These are phyloP conservation scores for Trissonchulus latispiculum DNA, from an alignment of 2,888 invertebrate species.

Conservation along the genomic window DNA sequence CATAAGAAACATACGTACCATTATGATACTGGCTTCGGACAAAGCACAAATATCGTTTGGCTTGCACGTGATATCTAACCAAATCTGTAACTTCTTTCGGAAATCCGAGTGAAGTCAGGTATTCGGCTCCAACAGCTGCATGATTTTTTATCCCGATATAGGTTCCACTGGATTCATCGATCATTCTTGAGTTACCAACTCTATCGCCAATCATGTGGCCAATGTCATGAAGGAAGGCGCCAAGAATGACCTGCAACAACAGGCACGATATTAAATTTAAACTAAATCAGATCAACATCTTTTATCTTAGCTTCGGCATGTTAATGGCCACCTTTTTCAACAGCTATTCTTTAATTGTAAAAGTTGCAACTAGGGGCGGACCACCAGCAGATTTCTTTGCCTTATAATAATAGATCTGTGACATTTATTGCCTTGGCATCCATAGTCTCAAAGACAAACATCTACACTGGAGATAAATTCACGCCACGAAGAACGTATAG, in stretches of 20 bases:
- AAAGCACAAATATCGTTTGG: slow-evolving; percentile 35
- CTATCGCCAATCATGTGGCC: slow-evolving; percentile 20
- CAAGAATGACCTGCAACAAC: slow-evolving; percentile 16
- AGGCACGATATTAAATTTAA: background rate
- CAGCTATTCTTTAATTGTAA: too few species aligned
- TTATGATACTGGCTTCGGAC: slow-evolving; percentile 32
- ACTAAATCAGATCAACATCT: too few species aligned
- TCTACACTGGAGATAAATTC: too few species aligned
- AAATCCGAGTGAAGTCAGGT: slow-evolving; percentile 12
- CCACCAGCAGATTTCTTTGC: too few species aligned
- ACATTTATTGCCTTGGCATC: too few species aligned
- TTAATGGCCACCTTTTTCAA: too few species aligned
- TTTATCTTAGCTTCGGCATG: too few species aligned
- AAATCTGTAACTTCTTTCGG: slow-evolving; percentile 12
- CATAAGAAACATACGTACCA: too few species aligned
- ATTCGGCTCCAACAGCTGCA: slow-evolving; percentile 18
- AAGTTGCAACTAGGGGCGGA: too few species aligned
- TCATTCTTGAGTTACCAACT: background rate
- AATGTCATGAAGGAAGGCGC: slow-evolving; percentile 23
- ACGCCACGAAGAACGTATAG: too few species aligned
- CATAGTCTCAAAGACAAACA: too few species aligned
- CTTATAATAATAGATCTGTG: too few species aligned
- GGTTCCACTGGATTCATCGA: background rate
- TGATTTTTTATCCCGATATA: slow-evolving; percentile 18
- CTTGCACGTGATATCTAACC: slow-evolving; percentile 18